Conservation (phyloP, 1,140 invertebrate species). For the Laupala kohalensis region DNA sequence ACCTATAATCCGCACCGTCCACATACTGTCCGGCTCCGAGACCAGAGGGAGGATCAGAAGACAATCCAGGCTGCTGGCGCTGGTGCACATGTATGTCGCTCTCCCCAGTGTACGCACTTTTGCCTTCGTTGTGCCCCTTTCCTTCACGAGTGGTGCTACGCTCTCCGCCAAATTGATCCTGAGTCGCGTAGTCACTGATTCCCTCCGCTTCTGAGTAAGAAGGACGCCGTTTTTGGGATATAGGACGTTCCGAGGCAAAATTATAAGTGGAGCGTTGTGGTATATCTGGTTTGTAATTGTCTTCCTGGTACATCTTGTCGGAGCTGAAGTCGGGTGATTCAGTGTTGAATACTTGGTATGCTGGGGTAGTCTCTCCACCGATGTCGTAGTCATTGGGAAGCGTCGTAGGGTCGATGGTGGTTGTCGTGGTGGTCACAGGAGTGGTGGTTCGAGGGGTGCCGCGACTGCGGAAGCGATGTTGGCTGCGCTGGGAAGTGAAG, state of each 20-base stretch:
- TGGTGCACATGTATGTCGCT: too few relatives aligned
- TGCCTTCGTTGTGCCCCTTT: background rate
- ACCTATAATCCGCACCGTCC: background rate
- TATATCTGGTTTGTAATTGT: too few relatives aligned
- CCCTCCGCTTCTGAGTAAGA: too few relatives aligned
- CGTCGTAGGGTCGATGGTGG: background rate
- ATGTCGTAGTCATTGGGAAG: background rate
- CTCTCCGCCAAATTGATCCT: background rate
- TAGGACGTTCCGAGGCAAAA: too few relatives aligned
- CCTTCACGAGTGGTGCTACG: background rate
- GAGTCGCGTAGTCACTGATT: too few relatives aligned
- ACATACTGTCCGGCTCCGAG: background rate
- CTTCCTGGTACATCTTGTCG: too few relatives aligned
- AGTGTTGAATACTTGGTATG: too few relatives aligned
- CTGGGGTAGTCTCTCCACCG: background rate
- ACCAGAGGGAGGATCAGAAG: background rate
- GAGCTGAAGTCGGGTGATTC: too few relatives aligned
- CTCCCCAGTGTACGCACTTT: background rate
- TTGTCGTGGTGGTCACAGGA: too few relatives aligned
- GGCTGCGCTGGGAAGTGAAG: too few relatives aligned
- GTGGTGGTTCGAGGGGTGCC: background rate
- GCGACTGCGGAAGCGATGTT: background rate
- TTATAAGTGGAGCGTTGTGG: too few relatives aligned
- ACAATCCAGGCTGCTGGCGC: background rate
- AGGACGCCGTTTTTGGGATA: too few relatives aligned